phyloP scores from a whole-genome alignment of 2,113 vertebrate genomes.

The Gymnorhina tibicen region DNA sequence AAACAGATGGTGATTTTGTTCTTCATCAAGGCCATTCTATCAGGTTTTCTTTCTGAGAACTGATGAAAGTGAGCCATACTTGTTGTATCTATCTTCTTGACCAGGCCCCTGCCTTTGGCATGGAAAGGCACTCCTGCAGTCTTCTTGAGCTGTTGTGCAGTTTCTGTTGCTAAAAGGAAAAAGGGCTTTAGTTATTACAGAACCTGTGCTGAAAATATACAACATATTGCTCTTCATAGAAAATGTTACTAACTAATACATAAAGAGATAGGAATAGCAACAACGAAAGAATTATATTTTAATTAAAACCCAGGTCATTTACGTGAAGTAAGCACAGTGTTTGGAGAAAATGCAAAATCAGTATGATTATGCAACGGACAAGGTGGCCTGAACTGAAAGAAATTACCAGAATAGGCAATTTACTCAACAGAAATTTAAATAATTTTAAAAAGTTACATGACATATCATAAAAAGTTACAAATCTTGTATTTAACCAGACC shows the following conservation, averaged over 20 bases:
- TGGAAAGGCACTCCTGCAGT: slow-evolving; percentile 96
- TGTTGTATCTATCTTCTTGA: slow-evolving; percentile 97
- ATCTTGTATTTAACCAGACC: background rate
- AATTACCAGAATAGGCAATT: background rate
- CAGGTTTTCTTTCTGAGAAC: background rate
- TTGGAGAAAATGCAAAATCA: background rate
- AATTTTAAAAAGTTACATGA: background rate
- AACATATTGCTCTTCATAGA: background rate
- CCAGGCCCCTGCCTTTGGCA: slow-evolving; percentile 94
- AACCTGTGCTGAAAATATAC: background rate
- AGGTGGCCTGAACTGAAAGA: background rate
- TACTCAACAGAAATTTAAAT: background rate
- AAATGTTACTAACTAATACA: background rate
- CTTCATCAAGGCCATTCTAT: background rate
- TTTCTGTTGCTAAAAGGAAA: slow-evolving; percentile 85
- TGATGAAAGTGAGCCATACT: slow-evolving; percentile 78
- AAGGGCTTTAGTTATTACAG: background rate
- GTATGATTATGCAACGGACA: background rate
- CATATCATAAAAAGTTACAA: background rate
- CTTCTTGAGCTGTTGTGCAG: slow-evolving; percentile 96
- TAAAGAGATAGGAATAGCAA: background rate
- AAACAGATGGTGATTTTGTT: background rate
- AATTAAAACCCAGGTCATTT: background rate
- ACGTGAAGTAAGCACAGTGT: background rate
- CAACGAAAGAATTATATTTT: background rate